These are phyloP conservation scores for Rhaphigaster nebulosa DNA, from an alignment of 2,888 invertebrate species.

Conservation along the genomic window DNA sequence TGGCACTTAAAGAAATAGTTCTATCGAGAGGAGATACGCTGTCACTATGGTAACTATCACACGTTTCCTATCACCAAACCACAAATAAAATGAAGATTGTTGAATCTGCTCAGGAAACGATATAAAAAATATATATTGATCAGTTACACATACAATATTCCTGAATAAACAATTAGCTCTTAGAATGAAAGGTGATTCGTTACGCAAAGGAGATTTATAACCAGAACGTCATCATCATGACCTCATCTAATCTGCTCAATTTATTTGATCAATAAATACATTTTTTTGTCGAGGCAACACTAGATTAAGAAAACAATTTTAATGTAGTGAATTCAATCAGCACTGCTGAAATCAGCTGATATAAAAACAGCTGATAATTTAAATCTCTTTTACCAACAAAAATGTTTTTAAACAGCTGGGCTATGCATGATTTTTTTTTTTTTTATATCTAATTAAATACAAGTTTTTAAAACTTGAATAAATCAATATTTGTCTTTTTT, in stretches of 20 bases:
- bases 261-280: neutral
- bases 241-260: neutral
- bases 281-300: neutral
- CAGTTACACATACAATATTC: neutral
- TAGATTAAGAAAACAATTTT: neutral
- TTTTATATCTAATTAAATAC: too few relatives aligned
- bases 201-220: neutral
- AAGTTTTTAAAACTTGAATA: neutral
- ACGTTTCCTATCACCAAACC: constrained; percentile 15
- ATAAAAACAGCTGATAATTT: neutral
- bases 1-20: constrained; percentile 50
- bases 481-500: neutral
- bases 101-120: neutral
- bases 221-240: neutral
- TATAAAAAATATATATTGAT: constrained; percentile 5
- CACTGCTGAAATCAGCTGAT: neutral
- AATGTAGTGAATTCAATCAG: neutral
- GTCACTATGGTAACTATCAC: constrained; percentile 41
- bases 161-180: neutral
- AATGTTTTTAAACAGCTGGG: neutral
- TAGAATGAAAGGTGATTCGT: neutral
- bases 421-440: neutral
- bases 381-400: neutral
- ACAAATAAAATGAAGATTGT: neutral
- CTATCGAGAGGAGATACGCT: neutral